Percentiles rank a stretch among this genome's conserved stretches.
Conservation (phyloP, 2,113 vertebrate genomes). For the Stomatorhinus ivindoensis region DNA sequence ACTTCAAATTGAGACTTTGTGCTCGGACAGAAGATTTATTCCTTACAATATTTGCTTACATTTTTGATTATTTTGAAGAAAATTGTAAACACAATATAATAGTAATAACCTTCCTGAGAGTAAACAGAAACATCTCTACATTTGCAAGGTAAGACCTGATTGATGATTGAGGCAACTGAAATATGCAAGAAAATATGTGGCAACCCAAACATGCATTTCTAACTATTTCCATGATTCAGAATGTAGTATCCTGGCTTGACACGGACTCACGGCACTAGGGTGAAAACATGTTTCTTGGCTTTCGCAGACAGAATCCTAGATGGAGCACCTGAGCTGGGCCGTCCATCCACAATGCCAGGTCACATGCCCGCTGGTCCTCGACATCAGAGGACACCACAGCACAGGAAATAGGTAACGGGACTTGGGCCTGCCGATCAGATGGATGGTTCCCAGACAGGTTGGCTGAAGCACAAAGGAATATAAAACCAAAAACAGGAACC, state of each 20-base stretch:
- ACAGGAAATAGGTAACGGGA: background rate
- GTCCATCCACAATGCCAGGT: background rate
- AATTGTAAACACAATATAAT: background rate
- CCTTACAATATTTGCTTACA: background rate
- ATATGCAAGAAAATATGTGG: background rate
- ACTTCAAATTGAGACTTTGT: background rate
- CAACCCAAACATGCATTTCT: background rate
- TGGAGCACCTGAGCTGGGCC: background rate
- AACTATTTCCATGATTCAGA: background rate
- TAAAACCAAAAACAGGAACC: background rate
- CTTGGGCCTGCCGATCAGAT: background rate
- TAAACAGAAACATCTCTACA: background rate
- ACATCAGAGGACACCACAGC: background rate
- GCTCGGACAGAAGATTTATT: conserved; percentile 6
- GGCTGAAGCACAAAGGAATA: background rate
- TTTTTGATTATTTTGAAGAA: conserved; percentile 14
- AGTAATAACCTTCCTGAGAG: background rate
- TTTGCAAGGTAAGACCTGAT: background rate
- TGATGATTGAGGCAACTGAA: background rate
- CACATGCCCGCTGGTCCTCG: background rate
- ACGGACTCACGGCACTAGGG: background rate
- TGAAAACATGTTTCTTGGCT: background rate
- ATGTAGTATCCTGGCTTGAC: background rate
- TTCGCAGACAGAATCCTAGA: background rate
- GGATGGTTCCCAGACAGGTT: background rate